These are phyloP conservation scores for Natator depressus DNA, from an alignment of 2,113 vertebrate genomes.

Conservation along the genomic window DNA sequence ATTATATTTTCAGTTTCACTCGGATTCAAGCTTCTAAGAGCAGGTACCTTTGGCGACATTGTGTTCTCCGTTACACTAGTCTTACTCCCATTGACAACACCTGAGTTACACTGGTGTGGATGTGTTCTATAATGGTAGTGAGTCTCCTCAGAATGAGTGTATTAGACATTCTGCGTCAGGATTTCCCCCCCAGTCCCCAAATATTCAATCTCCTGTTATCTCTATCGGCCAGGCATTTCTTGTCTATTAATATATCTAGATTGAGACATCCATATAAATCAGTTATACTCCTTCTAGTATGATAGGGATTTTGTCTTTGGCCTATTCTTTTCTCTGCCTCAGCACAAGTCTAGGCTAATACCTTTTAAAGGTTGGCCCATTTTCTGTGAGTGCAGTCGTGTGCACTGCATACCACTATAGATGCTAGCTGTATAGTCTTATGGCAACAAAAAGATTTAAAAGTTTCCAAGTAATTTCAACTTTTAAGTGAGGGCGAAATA, in stretches of 20 bases:
- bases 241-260: background rate
- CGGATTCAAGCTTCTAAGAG: background rate
- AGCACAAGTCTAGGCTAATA: background rate
- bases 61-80: background rate
- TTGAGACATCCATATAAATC: background rate
- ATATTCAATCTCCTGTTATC: too few species aligned
- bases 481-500: background rate
- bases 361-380: background rate
- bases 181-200: too few species aligned
- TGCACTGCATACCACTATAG: accelerated
- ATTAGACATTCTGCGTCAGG: too few species aligned
- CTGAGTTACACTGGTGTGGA: too few species aligned
- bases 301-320: background rate
- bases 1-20: background rate
- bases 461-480: conserved; percentile 24
- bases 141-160: too few species aligned
- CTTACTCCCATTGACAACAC: too few species aligned
- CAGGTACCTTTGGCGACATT: accelerated
- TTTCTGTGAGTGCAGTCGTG: background rate
- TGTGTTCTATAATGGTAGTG: too few species aligned
- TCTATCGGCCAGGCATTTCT: background rate
- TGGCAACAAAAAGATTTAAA: background rate
- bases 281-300: background rate
- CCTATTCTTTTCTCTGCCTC: background rate
- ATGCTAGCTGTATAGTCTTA: background rate